These are phyloP conservation scores for Microtus ochrogaster DNA, from an alignment of 2,113 vertebrate genomes.

Conservation along the genomic window DNA sequence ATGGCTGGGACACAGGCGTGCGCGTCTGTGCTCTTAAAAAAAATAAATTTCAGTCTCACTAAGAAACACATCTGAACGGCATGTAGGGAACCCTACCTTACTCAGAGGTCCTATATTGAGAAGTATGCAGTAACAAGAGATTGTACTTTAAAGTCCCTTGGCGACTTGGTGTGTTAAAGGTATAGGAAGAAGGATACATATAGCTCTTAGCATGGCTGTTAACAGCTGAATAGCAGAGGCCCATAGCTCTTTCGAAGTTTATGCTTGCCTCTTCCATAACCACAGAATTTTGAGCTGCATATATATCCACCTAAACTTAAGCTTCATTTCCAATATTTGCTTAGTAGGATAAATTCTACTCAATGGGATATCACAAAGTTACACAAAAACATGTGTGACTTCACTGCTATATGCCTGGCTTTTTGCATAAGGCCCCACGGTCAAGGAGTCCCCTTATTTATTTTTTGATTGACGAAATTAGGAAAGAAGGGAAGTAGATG, in stretches of 20 bases:
- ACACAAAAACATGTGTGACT: neutral
- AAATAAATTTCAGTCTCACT: neutral
- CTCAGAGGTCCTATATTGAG: conserved; percentile 25
- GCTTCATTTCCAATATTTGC: conserved; percentile 32
- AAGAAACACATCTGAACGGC: conserved; percentile 3
- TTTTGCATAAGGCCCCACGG: neutral
- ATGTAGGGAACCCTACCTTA: neutral
- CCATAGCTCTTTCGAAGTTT: neutral
- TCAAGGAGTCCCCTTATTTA: neutral
- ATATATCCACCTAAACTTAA: conserved; percentile 30
- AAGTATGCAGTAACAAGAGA: neutral
- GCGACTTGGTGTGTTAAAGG: neutral
- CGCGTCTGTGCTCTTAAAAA: conserved; percentile 28
- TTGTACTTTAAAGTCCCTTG: neutral
- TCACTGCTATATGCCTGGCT: neutral
- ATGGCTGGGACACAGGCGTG: neutral
- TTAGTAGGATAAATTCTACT: conserved; percentile 13
- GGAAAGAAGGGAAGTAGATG: neutral
- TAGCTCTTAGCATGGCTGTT: neutral
- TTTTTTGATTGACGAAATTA: conserved; percentile 8
- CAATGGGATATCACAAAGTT: neutral
- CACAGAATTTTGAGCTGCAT: conserved; percentile 7
- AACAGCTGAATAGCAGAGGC: neutral
- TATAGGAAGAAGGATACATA: neutral
- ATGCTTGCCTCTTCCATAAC: neutral